These are phyloP conservation scores for Copidosoma aretas DNA, from an alignment of 2,888 invertebrate genomes.

Conservation along the genomic window DNA sequence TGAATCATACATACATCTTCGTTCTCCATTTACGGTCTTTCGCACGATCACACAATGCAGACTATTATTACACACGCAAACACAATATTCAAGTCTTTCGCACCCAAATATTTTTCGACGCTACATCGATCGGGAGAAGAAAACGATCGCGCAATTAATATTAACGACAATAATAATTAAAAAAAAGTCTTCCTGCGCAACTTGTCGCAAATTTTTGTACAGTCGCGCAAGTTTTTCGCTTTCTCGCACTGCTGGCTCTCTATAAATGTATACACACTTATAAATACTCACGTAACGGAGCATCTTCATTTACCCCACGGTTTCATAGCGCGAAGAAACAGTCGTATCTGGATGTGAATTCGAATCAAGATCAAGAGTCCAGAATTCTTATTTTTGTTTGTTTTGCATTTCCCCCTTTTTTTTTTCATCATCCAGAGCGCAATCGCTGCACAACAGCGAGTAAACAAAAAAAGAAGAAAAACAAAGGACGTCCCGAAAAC, in stretches of 20 bases:
- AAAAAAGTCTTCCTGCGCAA: conserved; percentile 4
- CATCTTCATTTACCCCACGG: too few species aligned
- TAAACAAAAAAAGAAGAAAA: background rate
- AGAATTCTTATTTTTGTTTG: too few species aligned
- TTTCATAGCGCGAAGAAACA: too few species aligned
- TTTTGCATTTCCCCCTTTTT: too few species aligned
- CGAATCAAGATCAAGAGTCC: too few species aligned
- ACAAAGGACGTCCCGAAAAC: too few species aligned
- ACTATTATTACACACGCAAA: background rate
- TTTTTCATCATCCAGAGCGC: too few species aligned
- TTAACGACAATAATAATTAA: background rate
- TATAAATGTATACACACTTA: too few species aligned
- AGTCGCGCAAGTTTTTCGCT: too few species aligned
- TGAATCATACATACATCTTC: background rate
- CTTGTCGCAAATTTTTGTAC: conserved; percentile 2
- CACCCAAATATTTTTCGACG: background rate
- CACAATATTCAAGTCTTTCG: background rate
- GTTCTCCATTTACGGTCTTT: conserved; percentile 1
- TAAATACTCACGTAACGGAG: too few species aligned
- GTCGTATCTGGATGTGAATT: too few species aligned
- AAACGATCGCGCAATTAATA: background rate
- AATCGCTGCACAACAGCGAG: background rate
- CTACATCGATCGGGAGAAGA: background rate
- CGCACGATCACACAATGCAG: background rate
- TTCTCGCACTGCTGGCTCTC: too few species aligned